These are phyloP conservation scores for Odocoileus virginianus DNA, from an alignment of 2,113 vertebrate genomes.

Conservation along the genomic window DNA sequence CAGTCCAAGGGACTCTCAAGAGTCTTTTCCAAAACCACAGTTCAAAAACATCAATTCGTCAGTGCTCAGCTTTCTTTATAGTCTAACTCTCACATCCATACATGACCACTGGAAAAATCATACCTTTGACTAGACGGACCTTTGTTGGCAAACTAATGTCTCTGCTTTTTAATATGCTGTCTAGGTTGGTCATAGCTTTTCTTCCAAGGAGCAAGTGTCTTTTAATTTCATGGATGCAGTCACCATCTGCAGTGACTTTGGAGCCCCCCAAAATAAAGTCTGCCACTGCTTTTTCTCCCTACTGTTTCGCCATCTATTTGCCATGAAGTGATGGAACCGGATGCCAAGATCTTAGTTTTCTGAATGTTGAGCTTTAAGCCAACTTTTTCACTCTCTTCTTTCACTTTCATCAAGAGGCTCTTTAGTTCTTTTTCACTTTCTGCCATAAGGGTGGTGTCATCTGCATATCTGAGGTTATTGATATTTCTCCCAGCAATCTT, in stretches of 20 bases:
- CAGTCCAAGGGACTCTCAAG: background rate
- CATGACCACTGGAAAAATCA: background rate
- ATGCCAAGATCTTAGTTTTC: background rate
- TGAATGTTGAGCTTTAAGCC: background rate
- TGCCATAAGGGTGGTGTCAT: background rate
- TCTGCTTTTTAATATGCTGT: background rate
- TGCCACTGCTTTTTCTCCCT: background rate
- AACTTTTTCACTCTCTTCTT: background rate
- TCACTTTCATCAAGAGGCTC: background rate
- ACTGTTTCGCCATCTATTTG: background rate
- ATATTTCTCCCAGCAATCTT: background rate
- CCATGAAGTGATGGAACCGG: background rate
- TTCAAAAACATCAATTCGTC: background rate
- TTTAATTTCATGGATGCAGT: background rate
- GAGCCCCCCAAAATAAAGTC: background rate
- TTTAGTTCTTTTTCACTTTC: background rate
- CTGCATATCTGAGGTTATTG: background rate
- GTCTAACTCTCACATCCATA: background rate
- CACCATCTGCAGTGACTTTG: background rate
- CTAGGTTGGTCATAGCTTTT: background rate
- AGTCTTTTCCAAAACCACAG: background rate
- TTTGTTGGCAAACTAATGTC: background rate
- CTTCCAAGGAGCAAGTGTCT: background rate
- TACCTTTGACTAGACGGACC: background rate
- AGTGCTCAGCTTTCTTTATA: background rate